Evolutionary conservation across 2,888 invertebrate genomes (phyloP), one percentile per base, ranked within the genome.

Genomic region (Monoplex corrugatus): DNA sequence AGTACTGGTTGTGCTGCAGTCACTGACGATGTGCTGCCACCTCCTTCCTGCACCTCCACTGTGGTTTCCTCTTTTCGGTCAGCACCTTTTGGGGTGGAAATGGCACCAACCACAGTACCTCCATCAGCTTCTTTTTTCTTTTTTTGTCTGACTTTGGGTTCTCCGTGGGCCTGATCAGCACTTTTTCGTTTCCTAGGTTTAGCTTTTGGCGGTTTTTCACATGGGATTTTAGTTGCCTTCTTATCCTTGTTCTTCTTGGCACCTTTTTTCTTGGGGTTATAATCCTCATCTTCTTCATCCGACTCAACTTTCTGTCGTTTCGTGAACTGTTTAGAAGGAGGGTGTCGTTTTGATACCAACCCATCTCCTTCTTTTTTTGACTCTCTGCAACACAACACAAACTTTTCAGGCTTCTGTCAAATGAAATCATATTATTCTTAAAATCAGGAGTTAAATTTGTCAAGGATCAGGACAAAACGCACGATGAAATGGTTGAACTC

Each of bases 321-420:
- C 40, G 87, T 38, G 43, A 89, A 89, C 45, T 89, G 89, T n/a
- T 87, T 89, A 88, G 89, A 92, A 89, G 83, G 92, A 90, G 63
- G 90, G 78, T 75, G 91, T 40, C 75, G 83, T 75, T 83, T 88
- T 57, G 57, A 57, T 13, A 78, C 87, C 19, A 75, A 44, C 28
- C 87, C 78, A 80, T 86, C 87, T 40, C 43, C 86, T 72, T 91
- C 88, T 63, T 91, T 91, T 75, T 91, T 90, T 0, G 89, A 86
- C 89, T 91, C 91, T 85, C 93, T 92, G 38, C 89, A 86, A 75
- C 89, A 90, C 45, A 89, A 87, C 28, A 86, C 83, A 40, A 40
- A 23, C n/a, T 78, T 90, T 89, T 87, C n/a, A n/a, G n/a, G n/a
- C n/a, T n/a, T n/a, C n/a, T n/a, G n/a, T n/a, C n/a, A n/a, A n/a